These are phyloP conservation scores for Meghimatium bilineatum DNA, from an alignment of 2,888 invertebrate species.

Conservation along the genomic window DNA sequence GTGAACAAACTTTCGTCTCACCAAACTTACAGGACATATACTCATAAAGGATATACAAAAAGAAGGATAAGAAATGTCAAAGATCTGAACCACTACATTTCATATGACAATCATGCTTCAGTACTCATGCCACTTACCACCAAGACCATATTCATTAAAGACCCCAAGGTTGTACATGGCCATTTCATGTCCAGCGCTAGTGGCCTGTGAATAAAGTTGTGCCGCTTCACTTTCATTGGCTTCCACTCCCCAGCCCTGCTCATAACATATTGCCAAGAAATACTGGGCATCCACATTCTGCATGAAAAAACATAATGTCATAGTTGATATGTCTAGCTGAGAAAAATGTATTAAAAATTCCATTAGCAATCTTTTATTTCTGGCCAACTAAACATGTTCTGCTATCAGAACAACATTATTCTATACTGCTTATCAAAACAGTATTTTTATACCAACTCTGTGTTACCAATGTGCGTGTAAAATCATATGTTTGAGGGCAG, in stretches of 20 bases:
- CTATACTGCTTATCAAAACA: too few relatives aligned
- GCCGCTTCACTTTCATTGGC: slow-evolving; percentile 65
- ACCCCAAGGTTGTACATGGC: slow-evolving; percentile 68
- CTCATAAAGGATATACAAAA: background rate
- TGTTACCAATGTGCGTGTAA: too few relatives aligned
- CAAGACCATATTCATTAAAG: slow-evolving; percentile 65
- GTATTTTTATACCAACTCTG: too few relatives aligned
- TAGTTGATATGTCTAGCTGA: too few relatives aligned
- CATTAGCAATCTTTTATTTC: too few relatives aligned
- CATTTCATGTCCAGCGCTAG: slow-evolving; percentile 63
- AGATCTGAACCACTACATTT: background rate
- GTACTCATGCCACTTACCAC: slow-evolving; percentile 58
- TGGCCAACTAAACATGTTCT: too few relatives aligned
- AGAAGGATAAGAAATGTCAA: background rate
- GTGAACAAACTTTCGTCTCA: too few relatives aligned
- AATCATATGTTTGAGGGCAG: too few relatives aligned
- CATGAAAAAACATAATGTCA: background rate
- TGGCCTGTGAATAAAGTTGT: slow-evolving; percentile 63
- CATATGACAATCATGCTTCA: too few relatives aligned
- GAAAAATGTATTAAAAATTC: too few relatives aligned
- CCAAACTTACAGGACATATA: too few relatives aligned
- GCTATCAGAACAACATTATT: too few relatives aligned
- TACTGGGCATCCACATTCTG: slow-evolving; percentile 71
- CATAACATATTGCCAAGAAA: slow-evolving; percentile 71
- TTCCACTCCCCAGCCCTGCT: slow-evolving; percentile 71